Percentiles rank a stretch among this genome's conserved stretches.
Conservation (phyloP, 2,797 vertebrate species). For the Merluccius polli region DNA sequence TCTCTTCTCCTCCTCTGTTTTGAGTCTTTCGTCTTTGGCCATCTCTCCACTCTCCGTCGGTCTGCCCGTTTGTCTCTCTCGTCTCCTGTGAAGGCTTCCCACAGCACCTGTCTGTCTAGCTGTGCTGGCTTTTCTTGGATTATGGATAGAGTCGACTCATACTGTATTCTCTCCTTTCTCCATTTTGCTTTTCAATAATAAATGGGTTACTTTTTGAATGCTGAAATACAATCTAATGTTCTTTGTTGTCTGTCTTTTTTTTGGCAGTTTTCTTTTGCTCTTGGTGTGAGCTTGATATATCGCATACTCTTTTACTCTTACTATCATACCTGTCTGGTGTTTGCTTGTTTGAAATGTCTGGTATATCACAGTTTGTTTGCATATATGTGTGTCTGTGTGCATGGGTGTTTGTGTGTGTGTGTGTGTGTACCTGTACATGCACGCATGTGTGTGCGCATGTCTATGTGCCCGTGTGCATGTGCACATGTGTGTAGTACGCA, state of each 20-base stretch:
- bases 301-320: background rate
- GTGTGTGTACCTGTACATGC: conserved; percentile 22
- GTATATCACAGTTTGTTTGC: background rate
- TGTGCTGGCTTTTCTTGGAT: conserved; percentile 33
- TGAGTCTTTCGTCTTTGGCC: conserved; percentile 33
- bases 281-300: background rate
- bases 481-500: background rate
- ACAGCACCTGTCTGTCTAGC: conserved; percentile 18
- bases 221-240: background rate
- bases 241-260: conserved; percentile 3
- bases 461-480: background rate
- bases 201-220: conserved; percentile 39
- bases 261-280: background rate
- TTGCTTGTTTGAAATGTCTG: conserved; percentile 13
- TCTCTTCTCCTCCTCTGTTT: background rate
- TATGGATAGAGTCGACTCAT: conserved; percentile 28
- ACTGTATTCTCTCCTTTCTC: conserved; percentile 11
- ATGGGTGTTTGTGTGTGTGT: background rate
- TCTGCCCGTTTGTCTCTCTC: conserved; percentile 28
- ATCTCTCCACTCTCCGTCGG: conserved; percentile 40
- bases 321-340: background rate
- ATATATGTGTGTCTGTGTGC: conserved; percentile 29
- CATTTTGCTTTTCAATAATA: conserved; percentile 44
- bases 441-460: conserved; percentile 13
- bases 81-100: conserved; percentile 34